A percentile compares a stretch with the other conserved stretches of the same genome.
phyloP scores from a whole-genome alignment of 35 echinoderm and acorn worm species.

The Strongylocentrotus purpuratus region DNA sequence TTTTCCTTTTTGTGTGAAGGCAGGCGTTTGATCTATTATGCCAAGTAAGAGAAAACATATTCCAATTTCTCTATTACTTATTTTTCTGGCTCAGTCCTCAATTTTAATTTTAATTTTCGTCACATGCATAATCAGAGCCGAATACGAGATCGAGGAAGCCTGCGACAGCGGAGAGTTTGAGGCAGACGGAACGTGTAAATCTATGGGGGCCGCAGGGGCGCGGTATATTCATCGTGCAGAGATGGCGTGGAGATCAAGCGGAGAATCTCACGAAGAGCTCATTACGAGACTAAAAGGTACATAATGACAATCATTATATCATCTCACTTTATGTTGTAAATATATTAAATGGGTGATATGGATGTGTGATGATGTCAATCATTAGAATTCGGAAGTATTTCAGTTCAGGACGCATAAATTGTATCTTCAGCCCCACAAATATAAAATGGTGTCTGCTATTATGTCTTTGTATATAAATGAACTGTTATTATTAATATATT shows the following conservation, averaged over 20 bases:
- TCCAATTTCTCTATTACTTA: not conserved
- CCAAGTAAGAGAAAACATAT: not conserved
- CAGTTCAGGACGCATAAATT: not conserved
- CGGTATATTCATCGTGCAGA: slow-evolving; percentile 63
- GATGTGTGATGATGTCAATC: not conserved
- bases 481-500: no score
- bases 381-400: not conserved
- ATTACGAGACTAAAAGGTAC: slow-evolving; percentile 67
- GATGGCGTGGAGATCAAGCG: slow-evolving; percentile 88
- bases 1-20: no score
- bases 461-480: not conserved
- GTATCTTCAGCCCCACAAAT: not conserved
- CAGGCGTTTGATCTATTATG: not conserved
- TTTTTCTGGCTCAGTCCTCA: not conserved
- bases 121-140: not conserved
- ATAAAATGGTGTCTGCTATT: not conserved
- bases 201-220: slow-evolving; percentile 62
- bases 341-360: not conserved
- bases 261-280: slow-evolving; percentile 81
- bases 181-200: not conserved
- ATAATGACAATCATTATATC: not conserved
- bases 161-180: slow-evolving; percentile 16
- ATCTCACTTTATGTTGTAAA: not conserved
- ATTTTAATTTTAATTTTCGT: not conserved
- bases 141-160: not conserved